Percentiles rank a stretch among this genome's conserved stretches.
These are phyloP conservation scores for Pandion haliaetus DNA, from an alignment of 2,113 vertebrate genomes.

Conservation along the genomic window DNA sequence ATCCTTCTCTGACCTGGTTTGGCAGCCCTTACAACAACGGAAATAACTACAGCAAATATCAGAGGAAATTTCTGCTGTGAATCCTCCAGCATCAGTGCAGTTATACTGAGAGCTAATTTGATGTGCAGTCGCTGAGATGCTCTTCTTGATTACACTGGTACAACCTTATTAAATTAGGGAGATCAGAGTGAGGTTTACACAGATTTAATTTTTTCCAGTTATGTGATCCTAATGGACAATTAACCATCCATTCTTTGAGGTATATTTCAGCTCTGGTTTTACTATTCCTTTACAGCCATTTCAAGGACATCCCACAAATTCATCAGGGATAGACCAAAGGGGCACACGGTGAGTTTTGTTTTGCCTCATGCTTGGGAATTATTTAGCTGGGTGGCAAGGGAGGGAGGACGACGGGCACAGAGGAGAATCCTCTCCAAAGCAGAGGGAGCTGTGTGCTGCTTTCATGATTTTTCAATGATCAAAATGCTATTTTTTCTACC, in stretches of 20 bases:
- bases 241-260: background rate
- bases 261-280: background rate
- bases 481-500: background rate
- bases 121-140: background rate
- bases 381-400: background rate
- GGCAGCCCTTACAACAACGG: background rate
- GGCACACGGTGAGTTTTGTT: background rate
- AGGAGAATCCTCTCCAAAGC: background rate
- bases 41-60: background rate
- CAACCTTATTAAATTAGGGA: slow-evolving; percentile 8
- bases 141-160: background rate
- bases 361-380: background rate
- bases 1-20: background rate
- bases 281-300: background rate
- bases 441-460: background rate
- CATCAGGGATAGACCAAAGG: background rate
- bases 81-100: background rate
- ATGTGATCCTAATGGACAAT: background rate
- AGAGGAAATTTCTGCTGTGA: background rate
- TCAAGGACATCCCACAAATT: background rate
- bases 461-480: background rate
- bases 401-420: too few relatives aligned
- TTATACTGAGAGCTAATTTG: background rate
- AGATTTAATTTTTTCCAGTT: background rate
- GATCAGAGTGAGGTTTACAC: background rate